Evolutionary conservation across 2,113 vertebrate species (phyloP).

Genomic region (Pseudolaguvia tuberculata): DNA sequence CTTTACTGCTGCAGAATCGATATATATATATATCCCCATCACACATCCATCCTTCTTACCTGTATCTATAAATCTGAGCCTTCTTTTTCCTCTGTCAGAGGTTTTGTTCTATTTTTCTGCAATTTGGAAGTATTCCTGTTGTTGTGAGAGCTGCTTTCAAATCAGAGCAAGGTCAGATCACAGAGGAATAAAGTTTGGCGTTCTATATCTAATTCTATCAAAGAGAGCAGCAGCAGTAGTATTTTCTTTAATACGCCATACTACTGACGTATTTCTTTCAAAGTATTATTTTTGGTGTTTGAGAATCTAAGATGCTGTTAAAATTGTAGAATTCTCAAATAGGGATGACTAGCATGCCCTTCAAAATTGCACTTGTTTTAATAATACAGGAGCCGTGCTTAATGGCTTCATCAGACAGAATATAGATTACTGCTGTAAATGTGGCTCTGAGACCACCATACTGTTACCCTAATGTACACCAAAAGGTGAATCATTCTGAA

Average conservation of each 20-base stretch:
- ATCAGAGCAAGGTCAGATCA: slow-evolving; percentile 10
- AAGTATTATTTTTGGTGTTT: neutral
- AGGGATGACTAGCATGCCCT: too few relatives aligned
- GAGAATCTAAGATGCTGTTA: neutral
- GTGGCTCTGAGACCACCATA: neutral
- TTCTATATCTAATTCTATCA: neutral
- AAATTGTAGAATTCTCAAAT: neutral
- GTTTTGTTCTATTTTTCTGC: neutral
- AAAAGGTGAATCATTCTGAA: slow-evolving; percentile 40
- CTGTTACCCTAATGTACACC: slow-evolving; percentile 30
- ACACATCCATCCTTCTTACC: slow-evolving; percentile 28
- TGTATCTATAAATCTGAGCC: slow-evolving; percentile 33
- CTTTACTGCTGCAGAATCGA: slow-evolving; percentile 36
- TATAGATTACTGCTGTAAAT: neutral
- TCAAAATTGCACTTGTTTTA: neutral
- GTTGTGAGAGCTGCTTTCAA: slow-evolving; percentile 4
- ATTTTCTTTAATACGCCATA: neutral
- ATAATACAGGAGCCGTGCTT: neutral
- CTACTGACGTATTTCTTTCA: neutral
- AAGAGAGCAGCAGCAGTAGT: neutral
- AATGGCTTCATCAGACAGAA: neutral
- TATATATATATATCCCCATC: too few relatives aligned
- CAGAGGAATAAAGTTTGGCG: neutral
- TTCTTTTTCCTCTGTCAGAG: slow-evolving; percentile 5
- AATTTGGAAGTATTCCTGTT: neutral